Conservation (phyloP, 2,113 vertebrate genomes). For the Urocynchramus pylzowi region DNA sequence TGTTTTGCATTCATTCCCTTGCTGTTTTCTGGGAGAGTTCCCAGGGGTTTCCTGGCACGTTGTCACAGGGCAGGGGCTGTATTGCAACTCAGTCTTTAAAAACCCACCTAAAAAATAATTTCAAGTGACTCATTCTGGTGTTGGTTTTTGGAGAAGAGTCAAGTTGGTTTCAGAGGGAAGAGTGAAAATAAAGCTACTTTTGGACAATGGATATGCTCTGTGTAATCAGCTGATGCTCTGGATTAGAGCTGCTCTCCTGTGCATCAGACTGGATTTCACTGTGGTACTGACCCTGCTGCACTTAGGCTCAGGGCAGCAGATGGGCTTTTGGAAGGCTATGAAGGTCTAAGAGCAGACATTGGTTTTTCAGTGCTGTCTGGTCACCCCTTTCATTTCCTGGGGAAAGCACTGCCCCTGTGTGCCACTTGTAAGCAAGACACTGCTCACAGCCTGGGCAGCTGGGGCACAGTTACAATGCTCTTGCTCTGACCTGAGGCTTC, state of each 20-base stretch:
- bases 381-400: background rate
- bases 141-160: background rate
- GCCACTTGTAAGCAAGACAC: background rate
- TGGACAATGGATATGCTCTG: background rate
- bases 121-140: background rate
- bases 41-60: background rate
- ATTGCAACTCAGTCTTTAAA: background rate
- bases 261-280: background rate
- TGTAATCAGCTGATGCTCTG: background rate
- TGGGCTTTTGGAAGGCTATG: background rate
- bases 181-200: background rate
- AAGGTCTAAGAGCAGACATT: background rate
- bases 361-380: background rate
- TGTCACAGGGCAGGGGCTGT: background rate
- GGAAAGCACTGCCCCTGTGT: background rate
- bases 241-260: background rate
- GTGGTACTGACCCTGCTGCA: background rate
- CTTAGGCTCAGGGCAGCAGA: background rate
- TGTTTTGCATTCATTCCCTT: background rate
- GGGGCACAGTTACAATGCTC: background rate
- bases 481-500: background rate
- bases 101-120: background rate
- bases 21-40: background rate
- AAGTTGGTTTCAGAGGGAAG: background rate
- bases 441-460: background rate